Evolutionary conservation across 2,888 invertebrate genomes (phyloP).

Genomic region (Dicyrtomina minuta): DNA sequence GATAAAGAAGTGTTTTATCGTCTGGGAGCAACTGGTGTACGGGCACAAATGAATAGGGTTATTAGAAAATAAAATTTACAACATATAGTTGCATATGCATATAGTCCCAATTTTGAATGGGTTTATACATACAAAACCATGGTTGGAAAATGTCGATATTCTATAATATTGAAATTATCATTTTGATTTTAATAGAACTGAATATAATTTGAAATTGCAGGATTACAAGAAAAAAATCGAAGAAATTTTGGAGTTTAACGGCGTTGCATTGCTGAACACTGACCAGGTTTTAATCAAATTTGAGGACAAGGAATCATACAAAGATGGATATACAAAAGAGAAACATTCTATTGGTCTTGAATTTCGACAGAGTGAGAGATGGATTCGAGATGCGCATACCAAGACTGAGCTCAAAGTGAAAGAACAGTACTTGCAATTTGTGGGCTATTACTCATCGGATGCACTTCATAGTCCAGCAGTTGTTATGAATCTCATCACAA

Average conservation of each 20-base stretch:
- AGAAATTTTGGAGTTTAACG: neutral
- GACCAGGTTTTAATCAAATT: conserved; percentile 32
- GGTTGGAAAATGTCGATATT: too few relatives aligned
- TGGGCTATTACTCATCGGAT: conserved; percentile 44
- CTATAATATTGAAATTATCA: too few relatives aligned
- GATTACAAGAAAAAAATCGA: conserved; percentile 6
- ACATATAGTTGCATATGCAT: too few relatives aligned
- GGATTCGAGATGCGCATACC: neutral
- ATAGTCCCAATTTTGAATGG: too few relatives aligned
- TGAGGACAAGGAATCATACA: conserved; percentile 3
- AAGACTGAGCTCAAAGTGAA: too few relatives aligned
- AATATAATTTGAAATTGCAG: too few relatives aligned
- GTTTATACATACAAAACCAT: too few relatives aligned
- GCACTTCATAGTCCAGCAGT: conserved; percentile 42
- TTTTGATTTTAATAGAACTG: too few relatives aligned
- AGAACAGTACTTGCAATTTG: conserved; percentile 15
- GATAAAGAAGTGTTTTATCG: conserved; percentile 27
- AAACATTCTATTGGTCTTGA: conserved; percentile 43
- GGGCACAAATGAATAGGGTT: conserved; percentile 6
- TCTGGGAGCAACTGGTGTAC: conserved; percentile 1
- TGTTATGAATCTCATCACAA: conserved; percentile 37
- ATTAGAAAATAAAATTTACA: neutral
- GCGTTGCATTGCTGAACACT: neutral
- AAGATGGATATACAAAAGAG: conserved; percentile 28
- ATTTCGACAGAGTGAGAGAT: too few relatives aligned